Percentiles rank a stretch among this genome's conserved stretches.
These are phyloP conservation scores for Epizoanthus ramosus DNA, from an alignment of 92 coral and sea anemone species.

Conservation along the genomic window DNA sequence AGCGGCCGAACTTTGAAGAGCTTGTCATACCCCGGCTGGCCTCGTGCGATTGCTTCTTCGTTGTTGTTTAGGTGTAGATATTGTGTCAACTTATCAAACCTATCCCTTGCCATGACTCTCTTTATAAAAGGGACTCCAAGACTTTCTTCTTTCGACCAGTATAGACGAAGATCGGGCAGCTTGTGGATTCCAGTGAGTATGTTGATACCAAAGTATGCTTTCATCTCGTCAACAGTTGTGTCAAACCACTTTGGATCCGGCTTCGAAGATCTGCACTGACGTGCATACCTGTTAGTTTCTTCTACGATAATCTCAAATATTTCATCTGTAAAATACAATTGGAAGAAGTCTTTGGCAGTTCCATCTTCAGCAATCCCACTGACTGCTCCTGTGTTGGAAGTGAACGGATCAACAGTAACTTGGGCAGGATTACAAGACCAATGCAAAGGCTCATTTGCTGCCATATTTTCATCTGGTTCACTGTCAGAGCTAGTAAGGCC, in stretches of 20 bases:
- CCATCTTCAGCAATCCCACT: slow-evolving; percentile 43
- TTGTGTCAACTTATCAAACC: too few species aligned
- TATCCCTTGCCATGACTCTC: too few species aligned
- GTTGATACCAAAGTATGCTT: slow-evolving; percentile 22
- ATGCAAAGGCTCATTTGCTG: too few species aligned
- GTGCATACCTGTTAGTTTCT: slow-evolving; percentile 55
- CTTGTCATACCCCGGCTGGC: too few species aligned
- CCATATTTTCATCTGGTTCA: too few species aligned
- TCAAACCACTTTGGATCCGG: slow-evolving; percentile 53
- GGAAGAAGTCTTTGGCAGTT: slow-evolving; percentile 41
- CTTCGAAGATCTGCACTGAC: slow-evolving; percentile 42
- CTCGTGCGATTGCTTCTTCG: too few species aligned
- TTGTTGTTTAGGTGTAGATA: too few species aligned
- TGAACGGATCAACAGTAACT: too few species aligned
- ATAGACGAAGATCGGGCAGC: slow-evolving; percentile 1
- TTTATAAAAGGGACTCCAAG: too few species aligned
- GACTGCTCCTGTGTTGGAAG: background rate
- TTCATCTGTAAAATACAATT: slow-evolving; percentile 46
- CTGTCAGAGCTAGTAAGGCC: too few species aligned
- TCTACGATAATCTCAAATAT: slow-evolving; percentile 36
- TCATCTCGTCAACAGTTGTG: slow-evolving; percentile 36
- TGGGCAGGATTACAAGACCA: too few species aligned
- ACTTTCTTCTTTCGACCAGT: slow-evolving; percentile 12
- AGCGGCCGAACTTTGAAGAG: too few species aligned
- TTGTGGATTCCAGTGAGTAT: background rate